Evolutionary conservation across 1,140 invertebrate genomes (phyloP), one percentile per base, ranked within the genome.

Genomic region (Papilio aristodemus): DNA sequence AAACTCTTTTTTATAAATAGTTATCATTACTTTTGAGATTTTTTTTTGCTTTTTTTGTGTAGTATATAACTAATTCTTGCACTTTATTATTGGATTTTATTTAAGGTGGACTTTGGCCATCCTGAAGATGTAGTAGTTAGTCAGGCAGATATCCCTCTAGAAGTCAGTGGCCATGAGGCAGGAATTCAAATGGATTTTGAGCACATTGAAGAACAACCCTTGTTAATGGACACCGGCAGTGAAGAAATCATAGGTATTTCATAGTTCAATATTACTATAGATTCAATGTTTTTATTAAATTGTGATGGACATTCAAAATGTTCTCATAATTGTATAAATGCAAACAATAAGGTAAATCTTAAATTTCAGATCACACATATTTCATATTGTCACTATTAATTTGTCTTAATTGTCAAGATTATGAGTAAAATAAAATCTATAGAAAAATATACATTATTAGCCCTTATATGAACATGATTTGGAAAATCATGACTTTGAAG

Each of bases 151-250:
- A 85, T 88, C 25, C 60, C 70, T 25, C 70, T 88, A 7, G 80
- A 81, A 64, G 67, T 73, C 19, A 67, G 70, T 39, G 64, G 38
- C 14, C 80, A 84, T 70, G 79, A 78, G 37, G 80, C 75, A 13
- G 79, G 75, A 41, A 87, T 90, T 27, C 73, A 79, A 27, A 90
- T 90, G 86, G 85, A 90, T 27, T 89, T 87, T 83, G 83, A 84
- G 39, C 73, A 80, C 13, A 83, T 73, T 68, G 79, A 85, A 64
- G 86, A 88, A 39, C 81, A 86, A 32, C 77, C 77, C 25, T 85
- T 86, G 43, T 71, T 88, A 7, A 88, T 91, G 87, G 87, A 91
- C 14, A 85, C 87, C 59, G 83, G 74, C 7, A 72, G 54, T 77
- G 87, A 89, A 78, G 87, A 89, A 80, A 86, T 87, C 46, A 87